phyloP scores from a whole-genome alignment of 2,888 invertebrate genomes.

The Metellina segmentata region DNA sequence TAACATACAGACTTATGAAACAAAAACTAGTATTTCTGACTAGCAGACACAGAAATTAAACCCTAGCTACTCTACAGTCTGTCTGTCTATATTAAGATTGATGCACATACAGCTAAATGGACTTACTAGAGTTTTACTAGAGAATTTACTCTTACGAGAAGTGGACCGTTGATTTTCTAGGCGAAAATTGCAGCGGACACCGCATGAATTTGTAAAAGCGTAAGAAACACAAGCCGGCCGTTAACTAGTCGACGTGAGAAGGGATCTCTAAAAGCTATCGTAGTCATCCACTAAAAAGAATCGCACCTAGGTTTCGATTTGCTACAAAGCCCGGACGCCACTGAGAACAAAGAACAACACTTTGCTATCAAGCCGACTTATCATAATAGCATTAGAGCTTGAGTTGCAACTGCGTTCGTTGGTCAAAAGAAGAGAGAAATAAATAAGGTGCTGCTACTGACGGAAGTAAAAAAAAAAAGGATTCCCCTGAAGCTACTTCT shows the following conservation, averaged over 20 bases:
- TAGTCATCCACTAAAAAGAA: conserved; percentile 9
- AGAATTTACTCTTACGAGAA: no score
- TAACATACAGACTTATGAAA: no score
- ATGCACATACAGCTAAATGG: no score
- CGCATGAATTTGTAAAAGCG: neutral
- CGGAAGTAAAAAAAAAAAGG: neutral
- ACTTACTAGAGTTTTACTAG: no score
- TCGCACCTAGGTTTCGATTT: neutral
- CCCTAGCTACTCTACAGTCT: no score
- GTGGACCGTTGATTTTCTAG: no score
- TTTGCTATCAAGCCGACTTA: conserved; percentile 63
- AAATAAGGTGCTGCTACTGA: neutral
- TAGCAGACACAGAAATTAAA: no score
- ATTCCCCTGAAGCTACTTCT: conserved; percentile 2
- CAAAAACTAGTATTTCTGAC: no score
- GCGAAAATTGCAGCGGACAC: no score
- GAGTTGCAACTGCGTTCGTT: conserved; percentile 35
- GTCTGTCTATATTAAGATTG: no score
- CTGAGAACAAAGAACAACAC: conserved; percentile 53
- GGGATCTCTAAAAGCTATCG: conserved; percentile 7
- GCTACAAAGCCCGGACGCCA: neutral
- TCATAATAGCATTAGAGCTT: conserved; percentile 58
- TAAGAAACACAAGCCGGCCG: neutral
- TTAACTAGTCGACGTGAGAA: conserved; percentile 16
- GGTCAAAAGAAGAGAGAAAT: conserved; percentile 29